Conservation (phyloP, 2,113 vertebrate genomes). For the Tiliqua scincoides region DNA sequence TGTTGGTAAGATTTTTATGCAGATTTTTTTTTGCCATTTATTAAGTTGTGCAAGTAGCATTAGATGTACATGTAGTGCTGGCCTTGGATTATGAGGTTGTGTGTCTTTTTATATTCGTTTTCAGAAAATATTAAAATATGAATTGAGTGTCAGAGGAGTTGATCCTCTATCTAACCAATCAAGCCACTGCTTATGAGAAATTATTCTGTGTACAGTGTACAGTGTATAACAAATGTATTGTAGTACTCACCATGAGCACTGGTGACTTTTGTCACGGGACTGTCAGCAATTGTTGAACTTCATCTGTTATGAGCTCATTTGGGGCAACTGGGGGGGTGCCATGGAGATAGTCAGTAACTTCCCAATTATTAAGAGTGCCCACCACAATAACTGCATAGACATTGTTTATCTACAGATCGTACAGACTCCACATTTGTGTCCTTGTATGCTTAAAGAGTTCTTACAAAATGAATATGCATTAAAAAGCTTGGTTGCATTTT, state of each 20-base stretch:
- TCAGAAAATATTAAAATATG: not conserved
- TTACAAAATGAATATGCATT: constrained; percentile 1
- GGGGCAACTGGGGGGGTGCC: not conserved
- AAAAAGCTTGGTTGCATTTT: not conserved
- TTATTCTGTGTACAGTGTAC: not conserved
- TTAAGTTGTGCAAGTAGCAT: not conserved
- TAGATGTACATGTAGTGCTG: not conserved
- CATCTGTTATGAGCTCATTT: constrained; percentile 22
- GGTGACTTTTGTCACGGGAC: not conserved
- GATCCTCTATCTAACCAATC: not conserved
- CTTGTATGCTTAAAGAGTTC: not conserved
- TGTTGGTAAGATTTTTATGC: constrained; percentile 19
- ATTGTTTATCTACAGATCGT: constrained; percentile 25
- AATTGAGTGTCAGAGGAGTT: not conserved
- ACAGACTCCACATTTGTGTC: constrained; percentile 18
- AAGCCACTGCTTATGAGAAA: not conserved
- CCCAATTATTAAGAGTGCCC: constrained; percentile 64
- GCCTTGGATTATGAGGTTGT: not conserved
- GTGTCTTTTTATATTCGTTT: not conserved
- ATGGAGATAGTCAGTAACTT: constrained; percentile 31
- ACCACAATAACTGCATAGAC: not conserved
- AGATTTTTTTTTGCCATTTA: constrained; percentile 15
- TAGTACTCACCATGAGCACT: not conserved
- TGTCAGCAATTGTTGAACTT: not conserved
- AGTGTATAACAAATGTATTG: not conserved